Evolutionary conservation across 2,888 invertebrate genomes (phyloP), one percentile per base, ranked within the genome.

Genomic region (Arge pagana): DNA sequence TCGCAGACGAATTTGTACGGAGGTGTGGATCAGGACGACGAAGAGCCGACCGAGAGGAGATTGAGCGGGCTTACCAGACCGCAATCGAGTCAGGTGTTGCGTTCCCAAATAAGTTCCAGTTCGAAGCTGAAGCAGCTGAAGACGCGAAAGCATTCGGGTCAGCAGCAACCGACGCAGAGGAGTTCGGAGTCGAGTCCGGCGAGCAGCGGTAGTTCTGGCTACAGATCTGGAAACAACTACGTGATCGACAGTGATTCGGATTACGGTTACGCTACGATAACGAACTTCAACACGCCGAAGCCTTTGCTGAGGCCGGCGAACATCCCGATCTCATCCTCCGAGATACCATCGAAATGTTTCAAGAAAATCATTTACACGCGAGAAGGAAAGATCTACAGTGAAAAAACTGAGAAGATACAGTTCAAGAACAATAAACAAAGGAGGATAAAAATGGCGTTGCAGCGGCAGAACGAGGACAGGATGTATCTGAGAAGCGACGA

Each of bases 181-280:
- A 33, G 31, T 13, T 19, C 39, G 4, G 51, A 48, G 2, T 60
- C 50, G 1, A 72, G 66, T 53, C 62, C 63, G 0, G 59, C 66
- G 1, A 76, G 71, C 55, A 83, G 83, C 2, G 84, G 83, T 1
- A 84, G 84, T 57, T 77, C 80, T 61, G 82, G 83, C 0, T 74
- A 78, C 21, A 77, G 80, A 61, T 82, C 83, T 0, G 82, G 80
- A 62, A 78, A 78, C n/a, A 62, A 57, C 35, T 68, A 63, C 24
- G 51, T 57, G 4, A 52, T 64, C 4, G 70, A 68, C 51, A 73
- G 65, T 33, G 83, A 83, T 61, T 84, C 82, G 13, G 85, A 84
- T 61, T 83, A 83, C 61, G 82, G 81, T 16, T 87, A 87, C 67
- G 79, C 83, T 0, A 85, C 83, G 7, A 83, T 87, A 52, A 82